These are phyloP conservation scores for Myotis vivesi DNA, from an alignment of 2,797 vertebrate genomes.

Conservation along the genomic window DNA sequence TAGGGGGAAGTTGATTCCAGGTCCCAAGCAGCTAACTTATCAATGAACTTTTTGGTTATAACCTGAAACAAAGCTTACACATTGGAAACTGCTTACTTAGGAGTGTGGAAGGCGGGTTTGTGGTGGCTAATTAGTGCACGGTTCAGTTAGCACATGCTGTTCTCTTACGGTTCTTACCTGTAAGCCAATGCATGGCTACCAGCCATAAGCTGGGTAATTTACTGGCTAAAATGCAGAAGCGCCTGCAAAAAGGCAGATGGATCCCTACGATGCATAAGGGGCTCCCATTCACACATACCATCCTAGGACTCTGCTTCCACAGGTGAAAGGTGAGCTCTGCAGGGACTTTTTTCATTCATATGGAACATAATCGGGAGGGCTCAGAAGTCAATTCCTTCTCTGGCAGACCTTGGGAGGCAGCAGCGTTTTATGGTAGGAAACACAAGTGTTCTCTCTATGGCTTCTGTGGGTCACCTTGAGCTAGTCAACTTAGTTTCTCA, in stretches of 20 bases:
- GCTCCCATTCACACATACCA: background rate
- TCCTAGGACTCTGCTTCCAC: background rate
- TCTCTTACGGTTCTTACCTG: background rate
- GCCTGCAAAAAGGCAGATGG: background rate
- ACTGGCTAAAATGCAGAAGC: background rate
- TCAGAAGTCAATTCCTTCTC: background rate
- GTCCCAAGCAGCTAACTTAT: slow-evolving; percentile 16
- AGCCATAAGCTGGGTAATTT: background rate
- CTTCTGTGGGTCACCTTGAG: background rate
- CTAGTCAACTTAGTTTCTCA: background rate
- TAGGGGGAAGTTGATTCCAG: slow-evolving; percentile 55
- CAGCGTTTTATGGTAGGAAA: background rate
- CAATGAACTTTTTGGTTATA: slow-evolving; percentile 46
- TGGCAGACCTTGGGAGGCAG: background rate
- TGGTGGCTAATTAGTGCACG: background rate
- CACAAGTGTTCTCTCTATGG: background rate
- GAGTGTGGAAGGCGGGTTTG: background rate
- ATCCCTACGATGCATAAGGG: background rate
- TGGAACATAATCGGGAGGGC: background rate
- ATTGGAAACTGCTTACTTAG: background rate
- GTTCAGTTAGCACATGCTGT: background rate
- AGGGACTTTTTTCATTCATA: background rate
- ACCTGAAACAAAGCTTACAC: background rate
- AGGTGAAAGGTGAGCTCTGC: background rate
- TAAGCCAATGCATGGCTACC: background rate